phyloP scores from a whole-genome alignment of 2,113 vertebrate genomes.

The Cynoglossus semilaevis region DNA sequence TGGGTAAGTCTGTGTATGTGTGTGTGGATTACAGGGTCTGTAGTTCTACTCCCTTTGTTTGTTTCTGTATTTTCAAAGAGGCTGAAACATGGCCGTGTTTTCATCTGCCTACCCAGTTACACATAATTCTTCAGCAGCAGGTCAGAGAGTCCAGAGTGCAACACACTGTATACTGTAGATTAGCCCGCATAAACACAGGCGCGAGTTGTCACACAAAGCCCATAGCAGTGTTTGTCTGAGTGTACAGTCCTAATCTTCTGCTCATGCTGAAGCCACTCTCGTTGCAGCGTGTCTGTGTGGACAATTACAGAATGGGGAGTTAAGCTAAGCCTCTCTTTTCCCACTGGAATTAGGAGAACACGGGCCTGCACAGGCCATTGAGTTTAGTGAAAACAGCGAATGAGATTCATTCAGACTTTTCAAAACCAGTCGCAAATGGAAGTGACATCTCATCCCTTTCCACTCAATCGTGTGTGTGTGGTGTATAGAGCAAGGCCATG shows the following conservation, averaged over 20 bases:
- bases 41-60: background rate
- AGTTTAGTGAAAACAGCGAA: constrained; percentile 39
- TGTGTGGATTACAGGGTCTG: background rate
- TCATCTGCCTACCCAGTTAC: background rate
- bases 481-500: constrained; percentile 61
- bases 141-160: constrained; percentile 51
- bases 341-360: constrained; percentile 53
- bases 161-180: constrained; percentile 44
- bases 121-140: constrained; percentile 17
- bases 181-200: constrained; percentile 57
- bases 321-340: constrained; percentile 56
- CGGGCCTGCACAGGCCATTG: constrained; percentile 35
- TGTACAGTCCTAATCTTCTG: constrained; percentile 57
- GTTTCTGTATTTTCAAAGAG: constrained; percentile 1
- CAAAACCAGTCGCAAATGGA: constrained; percentile 58
- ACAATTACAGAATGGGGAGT: constrained; percentile 57
- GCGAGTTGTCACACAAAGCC: constrained; percentile 45
- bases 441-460: constrained; percentile 62
- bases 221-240: constrained; percentile 41
- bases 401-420: constrained; percentile 61
- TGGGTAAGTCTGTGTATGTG: constrained; percentile 79
- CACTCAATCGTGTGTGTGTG: constrained; percentile 62
- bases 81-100: constrained; percentile 9
- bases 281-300: constrained; percentile 37
- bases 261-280: constrained; percentile 50